Percentiles rank a stretch among this genome's conserved stretches.
phyloP scores from a whole-genome alignment of 2,113 vertebrate genomes.

The Camelus bactrianus region DNA sequence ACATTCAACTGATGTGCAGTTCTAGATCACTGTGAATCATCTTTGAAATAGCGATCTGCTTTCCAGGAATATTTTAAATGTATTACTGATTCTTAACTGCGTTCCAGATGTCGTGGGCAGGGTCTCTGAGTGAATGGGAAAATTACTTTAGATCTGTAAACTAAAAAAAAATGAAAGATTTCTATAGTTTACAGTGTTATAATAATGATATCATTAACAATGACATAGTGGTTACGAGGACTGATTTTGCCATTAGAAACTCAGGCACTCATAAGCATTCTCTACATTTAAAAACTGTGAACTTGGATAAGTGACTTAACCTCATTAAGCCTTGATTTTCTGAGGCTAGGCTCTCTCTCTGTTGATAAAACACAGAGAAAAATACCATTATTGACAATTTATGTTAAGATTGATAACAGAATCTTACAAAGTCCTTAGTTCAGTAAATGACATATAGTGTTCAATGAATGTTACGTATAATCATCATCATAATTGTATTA shows the following conservation, averaged over 20 bases:
- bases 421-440: neutral
- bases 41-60: neutral
- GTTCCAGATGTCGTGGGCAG: neutral
- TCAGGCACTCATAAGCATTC: neutral
- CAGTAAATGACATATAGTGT: neutral
- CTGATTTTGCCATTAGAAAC: constrained; percentile 25
- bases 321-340: neutral
- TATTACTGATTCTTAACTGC: neutral
- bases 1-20: neutral
- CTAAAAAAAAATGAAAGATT: neutral
- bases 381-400: neutral
- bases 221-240: neutral
- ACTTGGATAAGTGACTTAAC: neutral
- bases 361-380: neutral
- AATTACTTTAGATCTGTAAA: neutral
- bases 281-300: constrained; percentile 21
- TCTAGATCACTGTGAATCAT: neutral
- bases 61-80: neutral
- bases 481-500: neutral
- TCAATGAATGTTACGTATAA: neutral
- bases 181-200: neutral
- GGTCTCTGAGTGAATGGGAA: neutral
- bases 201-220: neutral
- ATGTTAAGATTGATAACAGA: neutral
- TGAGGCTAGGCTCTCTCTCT: neutral